These are phyloP conservation scores for Acrocephalus arundinaceus DNA, from an alignment of 2,113 vertebrate species.

Conservation along the genomic window DNA sequence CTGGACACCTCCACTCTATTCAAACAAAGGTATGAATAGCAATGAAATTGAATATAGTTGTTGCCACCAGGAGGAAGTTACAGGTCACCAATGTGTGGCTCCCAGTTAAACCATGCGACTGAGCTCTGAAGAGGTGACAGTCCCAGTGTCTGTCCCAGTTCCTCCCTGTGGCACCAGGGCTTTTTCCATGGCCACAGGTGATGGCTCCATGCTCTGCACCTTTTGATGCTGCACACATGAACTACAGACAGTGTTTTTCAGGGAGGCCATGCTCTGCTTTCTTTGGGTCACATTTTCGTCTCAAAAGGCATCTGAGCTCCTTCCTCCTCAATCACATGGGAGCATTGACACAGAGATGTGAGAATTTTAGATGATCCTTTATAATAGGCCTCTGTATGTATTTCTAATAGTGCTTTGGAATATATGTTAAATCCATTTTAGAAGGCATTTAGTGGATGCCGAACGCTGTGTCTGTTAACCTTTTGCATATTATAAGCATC, in stretches of 20 bases:
- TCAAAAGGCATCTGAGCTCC: neutral
- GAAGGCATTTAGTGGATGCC: too few relatives aligned
- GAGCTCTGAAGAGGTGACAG: neutral
- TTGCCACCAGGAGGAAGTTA: neutral
- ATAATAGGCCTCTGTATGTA: too few relatives aligned
- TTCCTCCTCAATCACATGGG: rapidly evolving
- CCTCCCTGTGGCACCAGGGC: neutral
- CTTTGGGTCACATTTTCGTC: neutral
- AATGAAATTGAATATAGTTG: neutral
- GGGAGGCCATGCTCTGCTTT: neutral
- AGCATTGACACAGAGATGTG: too few relatives aligned
- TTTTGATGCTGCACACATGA: neutral
- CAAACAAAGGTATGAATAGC: neutral
- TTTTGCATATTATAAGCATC: too few relatives aligned
- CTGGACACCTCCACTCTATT: neutral
- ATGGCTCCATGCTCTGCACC: neutral
- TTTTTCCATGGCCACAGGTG: rapidly evolving
- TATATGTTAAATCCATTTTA: too few relatives aligned
- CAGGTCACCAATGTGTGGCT: rapidly evolving
- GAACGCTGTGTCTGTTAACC: too few relatives aligned
- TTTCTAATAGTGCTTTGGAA: too few relatives aligned
- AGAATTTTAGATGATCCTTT: too few relatives aligned
- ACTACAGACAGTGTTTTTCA: neutral
- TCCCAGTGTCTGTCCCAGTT: neutral
- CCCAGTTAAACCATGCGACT: rapidly evolving